Percentiles rank a stretch among this genome's conserved stretches.
Conservation (phyloP, 2,113 vertebrate genomes). For the Anser brachyrhynchus region DNA sequence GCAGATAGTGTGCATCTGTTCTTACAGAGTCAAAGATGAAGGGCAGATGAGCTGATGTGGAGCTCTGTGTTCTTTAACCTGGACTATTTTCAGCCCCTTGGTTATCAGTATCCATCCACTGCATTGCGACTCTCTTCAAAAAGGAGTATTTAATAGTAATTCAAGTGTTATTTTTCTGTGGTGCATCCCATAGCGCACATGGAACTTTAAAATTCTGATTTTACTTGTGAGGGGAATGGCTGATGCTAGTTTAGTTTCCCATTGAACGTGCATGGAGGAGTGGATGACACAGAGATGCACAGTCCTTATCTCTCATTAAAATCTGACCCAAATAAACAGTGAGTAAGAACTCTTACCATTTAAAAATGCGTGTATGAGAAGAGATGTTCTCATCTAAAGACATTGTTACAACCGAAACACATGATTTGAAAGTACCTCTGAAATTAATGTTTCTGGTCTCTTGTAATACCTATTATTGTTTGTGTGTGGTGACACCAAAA, state of each 20-base stretch:
- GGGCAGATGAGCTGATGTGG: conserved; percentile 44
- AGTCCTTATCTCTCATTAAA: neutral
- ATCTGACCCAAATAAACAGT: neutral
- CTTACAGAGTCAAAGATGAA: neutral
- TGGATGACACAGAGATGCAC: neutral
- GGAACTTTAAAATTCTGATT: neutral
- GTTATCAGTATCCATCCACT: conserved; percentile 2
- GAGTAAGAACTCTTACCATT: neutral
- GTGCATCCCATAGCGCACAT: accelerated
- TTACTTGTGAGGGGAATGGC: neutral
- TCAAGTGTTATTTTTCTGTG: neutral
- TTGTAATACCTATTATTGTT: accelerated
- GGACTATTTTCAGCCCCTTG: conserved; percentile 34
- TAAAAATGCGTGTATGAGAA: neutral
- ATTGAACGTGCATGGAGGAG: neutral
- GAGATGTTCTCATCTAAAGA: neutral
- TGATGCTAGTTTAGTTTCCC: neutral
- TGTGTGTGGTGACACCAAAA: neutral
- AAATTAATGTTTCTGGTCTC: neutral
- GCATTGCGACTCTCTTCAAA: conserved; percentile 29
- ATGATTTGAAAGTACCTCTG: neutral
- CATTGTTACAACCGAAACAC: neutral
- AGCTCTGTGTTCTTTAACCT: conserved; percentile 38
- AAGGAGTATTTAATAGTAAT: neutral
- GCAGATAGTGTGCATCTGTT: conserved; percentile 48